phyloP scores from a whole-genome alignment of 2,797 vertebrate genomes.

The Microctenopoma stevenorrisi region DNA sequence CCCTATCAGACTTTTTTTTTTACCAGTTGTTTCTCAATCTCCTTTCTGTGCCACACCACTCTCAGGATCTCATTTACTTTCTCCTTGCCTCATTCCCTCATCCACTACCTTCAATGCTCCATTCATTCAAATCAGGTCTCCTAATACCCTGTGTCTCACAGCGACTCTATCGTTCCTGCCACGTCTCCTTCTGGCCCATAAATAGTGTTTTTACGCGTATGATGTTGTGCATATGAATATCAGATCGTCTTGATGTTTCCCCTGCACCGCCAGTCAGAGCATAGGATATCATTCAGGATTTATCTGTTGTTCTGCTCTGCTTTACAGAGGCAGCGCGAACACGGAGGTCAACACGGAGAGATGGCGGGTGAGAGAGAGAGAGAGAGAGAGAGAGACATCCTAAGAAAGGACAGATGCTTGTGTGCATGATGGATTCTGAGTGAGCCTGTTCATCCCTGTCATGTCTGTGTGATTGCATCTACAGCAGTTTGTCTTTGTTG shows the following conservation, averaged over 20 bases:
- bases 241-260: constrained; percentile 55
- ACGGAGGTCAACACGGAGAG: constrained; percentile 61
- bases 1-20: constrained; percentile 26
- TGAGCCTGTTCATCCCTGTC: constrained; percentile 22
- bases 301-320: constrained; percentile 59
- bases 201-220: constrained; percentile 54
- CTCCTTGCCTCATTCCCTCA: constrained; percentile 38
- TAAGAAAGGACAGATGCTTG: constrained; percentile 49
- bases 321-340: constrained; percentile 56
- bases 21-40: constrained; percentile 37
- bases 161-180: background rate
- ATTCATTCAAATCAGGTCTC: constrained; percentile 14
- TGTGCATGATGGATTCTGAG: constrained; percentile 63
- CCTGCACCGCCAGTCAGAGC: constrained; percentile 26
- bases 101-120: constrained; percentile 36
- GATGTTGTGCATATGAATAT: constrained; percentile 68
- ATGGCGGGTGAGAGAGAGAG: constrained; percentile 9
- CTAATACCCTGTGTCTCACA: background rate
- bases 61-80: constrained; percentile 48
- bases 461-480: constrained; percentile 27
- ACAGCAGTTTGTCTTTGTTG: constrained; percentile 44
- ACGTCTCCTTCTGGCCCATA: constrained; percentile 44
- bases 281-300: constrained; percentile 51
- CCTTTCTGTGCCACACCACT: constrained; percentile 40
- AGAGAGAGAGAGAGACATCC: constrained; percentile 22